Evolutionary conservation across 1,140 invertebrate genomes (phyloP).

Genomic region (Musca domestica): DNA sequence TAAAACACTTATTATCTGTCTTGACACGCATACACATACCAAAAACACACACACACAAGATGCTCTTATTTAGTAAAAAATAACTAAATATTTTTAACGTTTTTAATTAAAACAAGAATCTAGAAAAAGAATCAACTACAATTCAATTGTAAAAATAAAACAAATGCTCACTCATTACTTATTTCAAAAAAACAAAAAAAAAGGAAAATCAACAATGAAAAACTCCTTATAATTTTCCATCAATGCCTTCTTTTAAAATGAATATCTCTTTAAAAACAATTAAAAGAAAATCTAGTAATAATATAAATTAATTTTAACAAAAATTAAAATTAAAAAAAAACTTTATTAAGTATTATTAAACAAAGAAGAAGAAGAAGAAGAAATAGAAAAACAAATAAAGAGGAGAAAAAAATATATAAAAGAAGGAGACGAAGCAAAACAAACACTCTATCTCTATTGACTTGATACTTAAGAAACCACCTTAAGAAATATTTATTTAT

Average conservation of each 20-base stretch:
- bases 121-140: not conserved
- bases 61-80: conserved; percentile 25
- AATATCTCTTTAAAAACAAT: not conserved
- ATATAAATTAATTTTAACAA: not conserved
- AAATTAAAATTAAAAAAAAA: conserved; percentile 23
- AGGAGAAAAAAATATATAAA: not conserved
- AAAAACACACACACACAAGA: conserved; percentile 23
- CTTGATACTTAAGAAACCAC: conserved; percentile 16
- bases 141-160: conserved; percentile 8
- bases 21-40: not conserved
- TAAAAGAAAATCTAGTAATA: not conserved
- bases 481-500: conserved; percentile 24
- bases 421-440: too few relatives aligned
- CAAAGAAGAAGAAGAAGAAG: too few relatives aligned
- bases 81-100: conserved; percentile 14
- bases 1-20: too few relatives aligned
- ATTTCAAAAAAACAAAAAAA: not conserved
- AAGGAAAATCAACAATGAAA: not conserved
- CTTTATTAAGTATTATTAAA: not conserved
- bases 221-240: conserved; percentile 12
- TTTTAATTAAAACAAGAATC: conserved; percentile 6
- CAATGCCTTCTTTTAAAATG: conserved; percentile 16
- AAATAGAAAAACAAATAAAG: too few relatives aligned
- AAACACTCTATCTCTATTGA: conserved; percentile 7
- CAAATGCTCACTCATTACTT: not conserved